These are phyloP conservation scores for Erebia epiphron DNA, from an alignment of 2,888 invertebrate genomes.

Conservation along the genomic window DNA sequence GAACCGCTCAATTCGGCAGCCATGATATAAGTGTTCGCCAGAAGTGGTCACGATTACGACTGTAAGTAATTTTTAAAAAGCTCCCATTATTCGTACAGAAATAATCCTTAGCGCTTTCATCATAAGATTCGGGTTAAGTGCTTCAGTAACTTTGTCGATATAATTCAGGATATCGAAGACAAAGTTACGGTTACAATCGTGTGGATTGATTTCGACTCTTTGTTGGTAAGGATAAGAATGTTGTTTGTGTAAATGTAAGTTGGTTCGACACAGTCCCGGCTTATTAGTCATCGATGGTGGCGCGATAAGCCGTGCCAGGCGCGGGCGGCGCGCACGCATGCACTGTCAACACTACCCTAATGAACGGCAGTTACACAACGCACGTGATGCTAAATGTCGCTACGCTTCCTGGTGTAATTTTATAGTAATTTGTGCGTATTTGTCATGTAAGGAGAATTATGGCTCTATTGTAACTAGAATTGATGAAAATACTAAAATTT, in stretches of 20 bases:
- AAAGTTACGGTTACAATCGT: slow-evolving; percentile 46
- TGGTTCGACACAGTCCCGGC: slow-evolving; percentile 53
- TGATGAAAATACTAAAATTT: slow-evolving; percentile 18
- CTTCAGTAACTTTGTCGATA: slow-evolving; percentile 52
- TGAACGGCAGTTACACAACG: slow-evolving; percentile 81
- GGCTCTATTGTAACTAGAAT: slow-evolving; percentile 40
- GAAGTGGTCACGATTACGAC: slow-evolving; percentile 79
- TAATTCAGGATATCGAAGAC: slow-evolving; percentile 60
- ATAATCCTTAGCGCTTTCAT: slow-evolving; percentile 46
- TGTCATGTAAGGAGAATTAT: slow-evolving; percentile 72
- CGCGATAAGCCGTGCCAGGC: slow-evolving; percentile 77
- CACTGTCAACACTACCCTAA: slow-evolving; percentile 81
- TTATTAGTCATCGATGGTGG: slow-evolving; percentile 83
- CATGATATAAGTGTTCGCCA: slow-evolving; percentile 75
- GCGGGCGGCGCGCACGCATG: slow-evolving; percentile 80
- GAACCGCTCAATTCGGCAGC: slow-evolving; percentile 80
- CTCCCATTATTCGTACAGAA: slow-evolving; percentile 40
- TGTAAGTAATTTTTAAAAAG: slow-evolving; percentile 47
- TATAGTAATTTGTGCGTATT: slow-evolving; percentile 80
- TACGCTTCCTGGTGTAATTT: slow-evolving; percentile 74
- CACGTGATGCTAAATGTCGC: slow-evolving; percentile 80
- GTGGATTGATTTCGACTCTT: slow-evolving; percentile 40
- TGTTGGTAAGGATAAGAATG: slow-evolving; percentile 25
- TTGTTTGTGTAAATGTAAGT: slow-evolving; percentile 27
- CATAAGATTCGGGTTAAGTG: slow-evolving; percentile 53